These are phyloP conservation scores for Acanthosoma haemorrhoidale DNA, from an alignment of 2,888 invertebrate genomes.

Conservation along the genomic window DNA sequence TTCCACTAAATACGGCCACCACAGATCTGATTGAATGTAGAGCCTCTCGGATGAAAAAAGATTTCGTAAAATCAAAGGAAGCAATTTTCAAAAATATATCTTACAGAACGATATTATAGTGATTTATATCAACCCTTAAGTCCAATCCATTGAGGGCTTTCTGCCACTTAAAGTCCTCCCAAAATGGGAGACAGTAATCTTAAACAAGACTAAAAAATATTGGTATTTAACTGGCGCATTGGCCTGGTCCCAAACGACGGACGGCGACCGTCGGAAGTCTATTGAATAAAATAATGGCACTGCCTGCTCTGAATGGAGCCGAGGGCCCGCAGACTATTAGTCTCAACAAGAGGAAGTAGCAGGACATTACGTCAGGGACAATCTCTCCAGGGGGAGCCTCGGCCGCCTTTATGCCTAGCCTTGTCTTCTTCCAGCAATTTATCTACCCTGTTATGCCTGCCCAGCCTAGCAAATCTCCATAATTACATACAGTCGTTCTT, in stretches of 20 bases:
- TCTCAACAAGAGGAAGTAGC: neutral
- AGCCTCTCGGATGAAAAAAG: too few relatives aligned
- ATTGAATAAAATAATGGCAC: neutral
- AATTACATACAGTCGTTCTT: neutral
- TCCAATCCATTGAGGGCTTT: neutral
- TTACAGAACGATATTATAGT: too few relatives aligned
- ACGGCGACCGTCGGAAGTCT: constrained; percentile 2
- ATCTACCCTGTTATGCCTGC: neutral
- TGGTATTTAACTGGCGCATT: neutral
- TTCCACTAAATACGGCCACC: too few relatives aligned
- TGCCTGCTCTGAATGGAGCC: constrained; percentile 6
- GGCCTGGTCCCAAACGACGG: neutral
- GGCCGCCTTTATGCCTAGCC: neutral
- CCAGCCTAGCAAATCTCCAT: neutral
- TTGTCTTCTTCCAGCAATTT: neutral
- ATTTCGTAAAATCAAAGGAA: too few relatives aligned
- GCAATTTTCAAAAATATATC: too few relatives aligned
- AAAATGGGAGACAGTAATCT: too few relatives aligned
- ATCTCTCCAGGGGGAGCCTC: neutral
- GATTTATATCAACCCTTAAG: too few relatives aligned
- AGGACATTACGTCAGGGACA: constrained; percentile 8
- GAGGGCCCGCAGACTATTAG: neutral
- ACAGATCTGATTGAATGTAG: too few relatives aligned
- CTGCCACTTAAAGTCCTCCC: too few relatives aligned
- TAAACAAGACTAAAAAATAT: too few relatives aligned